Evolutionary conservation across 2,113 vertebrate species (phyloP).

Genomic region (Aleadryas rufinucha): DNA sequence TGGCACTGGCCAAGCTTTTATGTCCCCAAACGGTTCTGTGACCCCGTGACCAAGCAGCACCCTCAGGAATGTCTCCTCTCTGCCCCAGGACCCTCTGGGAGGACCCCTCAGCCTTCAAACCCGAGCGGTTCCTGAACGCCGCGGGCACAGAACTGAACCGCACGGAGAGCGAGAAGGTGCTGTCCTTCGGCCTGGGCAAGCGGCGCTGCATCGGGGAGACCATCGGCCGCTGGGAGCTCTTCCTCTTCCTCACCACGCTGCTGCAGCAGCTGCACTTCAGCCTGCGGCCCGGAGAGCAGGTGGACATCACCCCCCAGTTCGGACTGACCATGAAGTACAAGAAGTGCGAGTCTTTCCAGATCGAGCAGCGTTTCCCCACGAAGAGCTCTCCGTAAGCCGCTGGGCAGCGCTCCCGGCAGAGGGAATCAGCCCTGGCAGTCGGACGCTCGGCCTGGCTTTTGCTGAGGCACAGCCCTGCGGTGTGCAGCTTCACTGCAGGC

Average conservation of each 20-base stretch:
- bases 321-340: conserved; percentile 90
- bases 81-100: conserved; percentile 83
- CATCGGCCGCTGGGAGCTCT: conserved; percentile 86
- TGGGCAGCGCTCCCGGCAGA: not conserved
- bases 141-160: conserved; percentile 73
- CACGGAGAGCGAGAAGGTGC: conserved; percentile 78
- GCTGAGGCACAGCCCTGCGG: not conserved
- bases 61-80: not conserved
- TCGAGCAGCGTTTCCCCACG: conserved; percentile 4
- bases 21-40: not conserved
- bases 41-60: too few species aligned
- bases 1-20: fast-evolving
- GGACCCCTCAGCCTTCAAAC: conserved; percentile 82
- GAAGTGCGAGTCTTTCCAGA: conserved; percentile 73
- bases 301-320: conserved; percentile 85
- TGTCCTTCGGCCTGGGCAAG: conserved; percentile 85
- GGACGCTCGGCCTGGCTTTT: fast-evolving
- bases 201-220: conserved; percentile 86
- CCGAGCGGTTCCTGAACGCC: conserved; percentile 81
- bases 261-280: conserved; percentile 84
- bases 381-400: not conserved
- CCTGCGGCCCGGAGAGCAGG: conserved; percentile 45
- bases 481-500: too few species aligned
- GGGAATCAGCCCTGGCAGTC: not conserved
- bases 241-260: conserved; percentile 86